phyloP scores from a whole-genome alignment of 2,113 vertebrate species.

The Oxygymnocypris stewartii region DNA sequence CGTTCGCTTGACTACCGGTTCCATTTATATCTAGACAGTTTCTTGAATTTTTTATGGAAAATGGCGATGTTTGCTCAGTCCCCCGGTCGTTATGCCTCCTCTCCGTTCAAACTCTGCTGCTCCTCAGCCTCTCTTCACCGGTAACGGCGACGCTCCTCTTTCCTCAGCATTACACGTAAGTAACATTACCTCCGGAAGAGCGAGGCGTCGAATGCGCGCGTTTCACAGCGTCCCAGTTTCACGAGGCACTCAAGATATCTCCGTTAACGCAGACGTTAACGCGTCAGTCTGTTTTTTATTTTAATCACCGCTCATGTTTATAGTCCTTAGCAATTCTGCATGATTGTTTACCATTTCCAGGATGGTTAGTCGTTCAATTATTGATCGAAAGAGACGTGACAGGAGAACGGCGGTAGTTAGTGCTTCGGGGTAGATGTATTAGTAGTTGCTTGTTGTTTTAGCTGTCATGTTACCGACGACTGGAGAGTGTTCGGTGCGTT shows the following conservation, averaged over 20 bases:
- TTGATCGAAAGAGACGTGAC: constrained; percentile 27
- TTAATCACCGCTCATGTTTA: constrained; percentile 49
- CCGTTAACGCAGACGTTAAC: not conserved
- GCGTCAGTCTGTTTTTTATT: not conserved
- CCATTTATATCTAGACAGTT: constrained; percentile 61
- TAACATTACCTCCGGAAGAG: constrained; percentile 55
- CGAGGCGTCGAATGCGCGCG: not conserved
- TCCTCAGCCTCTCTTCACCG: constrained; percentile 79
- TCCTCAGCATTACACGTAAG: constrained; percentile 95
- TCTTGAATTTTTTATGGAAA: constrained; percentile 88
- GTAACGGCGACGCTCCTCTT: constrained; percentile 84
- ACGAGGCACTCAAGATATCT: constrained; percentile 17
- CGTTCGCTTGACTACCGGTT: constrained; percentile 54
- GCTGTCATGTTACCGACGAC: constrained; percentile 38
- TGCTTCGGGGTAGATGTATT: constrained; percentile 30
- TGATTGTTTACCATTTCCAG: constrained; percentile 40
- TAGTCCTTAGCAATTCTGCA: not conserved
- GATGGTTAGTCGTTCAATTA: constrained; percentile 33
- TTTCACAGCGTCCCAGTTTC: constrained; percentile 18
- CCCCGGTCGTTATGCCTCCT: constrained; percentile 79
- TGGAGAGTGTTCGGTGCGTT: not conserved
- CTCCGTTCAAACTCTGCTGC: constrained; percentile 78
- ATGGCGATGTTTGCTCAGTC: constrained; percentile 89
- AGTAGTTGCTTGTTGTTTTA: constrained; percentile 36
- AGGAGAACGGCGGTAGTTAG: constrained; percentile 7